These are phyloP conservation scores for Callocephalon fimbriatum DNA, from an alignment of 2,113 vertebrate genomes.

Conservation along the genomic window DNA sequence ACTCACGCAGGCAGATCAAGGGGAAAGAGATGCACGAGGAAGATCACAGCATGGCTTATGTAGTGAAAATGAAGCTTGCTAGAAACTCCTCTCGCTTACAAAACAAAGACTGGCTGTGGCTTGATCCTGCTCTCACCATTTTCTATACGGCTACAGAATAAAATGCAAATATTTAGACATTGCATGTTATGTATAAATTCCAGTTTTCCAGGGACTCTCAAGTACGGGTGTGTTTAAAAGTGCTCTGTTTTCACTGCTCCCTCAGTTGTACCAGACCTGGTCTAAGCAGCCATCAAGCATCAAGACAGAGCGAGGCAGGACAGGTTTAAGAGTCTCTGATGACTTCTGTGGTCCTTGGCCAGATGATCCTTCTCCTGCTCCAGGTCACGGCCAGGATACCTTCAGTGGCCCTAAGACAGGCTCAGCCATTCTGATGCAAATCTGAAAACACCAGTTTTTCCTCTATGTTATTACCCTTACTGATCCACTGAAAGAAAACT, in stretches of 20 bases:
- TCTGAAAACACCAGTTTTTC: accelerated
- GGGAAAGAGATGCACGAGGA: slow-evolving; percentile 35
- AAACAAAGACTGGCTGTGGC: not conserved
- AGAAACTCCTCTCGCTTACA: slow-evolving; percentile 11
- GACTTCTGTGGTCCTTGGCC: not conserved
- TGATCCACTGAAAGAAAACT: accelerated
- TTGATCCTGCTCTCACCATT: not conserved
- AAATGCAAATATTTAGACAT: slow-evolving; percentile 50
- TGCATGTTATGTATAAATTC: not conserved
- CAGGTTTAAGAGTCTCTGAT: accelerated
- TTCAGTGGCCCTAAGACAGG: accelerated
- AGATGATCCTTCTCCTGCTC: accelerated
- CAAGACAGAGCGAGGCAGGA: accelerated
- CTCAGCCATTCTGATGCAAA: accelerated
- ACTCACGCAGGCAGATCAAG: slow-evolving; percentile 42
- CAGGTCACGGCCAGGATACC: accelerated
- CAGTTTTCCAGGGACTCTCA: not conserved
- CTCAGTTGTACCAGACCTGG: not conserved
- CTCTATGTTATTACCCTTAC: accelerated
- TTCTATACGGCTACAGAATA: not conserved
- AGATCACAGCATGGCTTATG: slow-evolving; percentile 46
- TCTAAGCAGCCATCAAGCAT: accelerated
- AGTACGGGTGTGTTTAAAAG: not conserved
- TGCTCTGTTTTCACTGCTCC: not conserved
- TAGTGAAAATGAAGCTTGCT: slow-evolving; percentile 23